Conservation (phyloP, 2,888 invertebrate species). For the Dione juno region DNA sequence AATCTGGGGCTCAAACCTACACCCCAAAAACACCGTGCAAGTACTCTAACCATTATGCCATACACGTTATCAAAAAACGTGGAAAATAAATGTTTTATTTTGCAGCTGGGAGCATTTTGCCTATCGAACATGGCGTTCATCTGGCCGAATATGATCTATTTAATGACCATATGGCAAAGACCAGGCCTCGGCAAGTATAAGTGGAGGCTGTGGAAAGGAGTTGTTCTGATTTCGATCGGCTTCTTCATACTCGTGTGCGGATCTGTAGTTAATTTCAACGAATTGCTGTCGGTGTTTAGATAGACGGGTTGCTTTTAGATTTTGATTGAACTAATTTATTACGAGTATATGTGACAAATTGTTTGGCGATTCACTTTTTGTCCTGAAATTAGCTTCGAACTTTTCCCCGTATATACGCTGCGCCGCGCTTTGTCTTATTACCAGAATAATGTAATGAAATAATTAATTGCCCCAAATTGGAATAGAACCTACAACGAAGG, state of each 20-base stretch:
- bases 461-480: too few relatives aligned
- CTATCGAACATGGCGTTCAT: constrained; percentile 77
- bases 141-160: constrained; percentile 72
- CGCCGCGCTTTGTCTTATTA: too few relatives aligned
- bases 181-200: constrained; percentile 68
- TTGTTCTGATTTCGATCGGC: constrained; percentile 59
- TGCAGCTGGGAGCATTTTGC: constrained; percentile 76
- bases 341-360: not conserved
- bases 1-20: too few relatives aligned
- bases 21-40: too few relatives aligned
- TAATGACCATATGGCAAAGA: constrained; percentile 68
- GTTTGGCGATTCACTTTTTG: not conserved
- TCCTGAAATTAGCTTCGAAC: not conserved
- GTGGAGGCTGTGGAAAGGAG: constrained; percentile 69
- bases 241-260: constrained; percentile 63
- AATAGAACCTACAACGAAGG: too few relatives aligned
- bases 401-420: too few relatives aligned
- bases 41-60: too few relatives aligned
- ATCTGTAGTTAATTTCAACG: constrained; percentile 51
- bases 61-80: not conserved
- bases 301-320: constrained; percentile 15
- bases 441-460: too few relatives aligned
- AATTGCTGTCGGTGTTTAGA: constrained; percentile 50
- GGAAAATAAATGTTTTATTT: constrained; percentile 38
- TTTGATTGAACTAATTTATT: not conserved